A percentile compares a stretch with the other conserved stretches of the same genome.
Conservation (phyloP, 1,140 invertebrate species). For the Prorops nasuta region DNA sequence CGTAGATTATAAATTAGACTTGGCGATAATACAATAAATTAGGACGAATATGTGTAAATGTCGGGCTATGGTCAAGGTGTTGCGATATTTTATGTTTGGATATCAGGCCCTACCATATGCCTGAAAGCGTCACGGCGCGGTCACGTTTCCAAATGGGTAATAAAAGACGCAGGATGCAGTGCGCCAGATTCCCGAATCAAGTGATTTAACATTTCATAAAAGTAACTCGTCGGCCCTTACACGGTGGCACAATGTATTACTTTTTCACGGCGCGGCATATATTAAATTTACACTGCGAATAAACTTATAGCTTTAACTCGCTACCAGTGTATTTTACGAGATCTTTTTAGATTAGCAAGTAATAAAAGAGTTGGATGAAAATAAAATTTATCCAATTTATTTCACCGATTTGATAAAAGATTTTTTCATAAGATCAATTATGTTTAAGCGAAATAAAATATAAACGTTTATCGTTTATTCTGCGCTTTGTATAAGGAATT, state of each 20-base stretch:
- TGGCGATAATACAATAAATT: constrained; percentile 45
- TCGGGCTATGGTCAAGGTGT: constrained; percentile 10
- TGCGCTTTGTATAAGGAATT: too few species aligned
- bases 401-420: too few species aligned
- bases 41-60: constrained; percentile 34
- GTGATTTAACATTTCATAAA: constrained; percentile 41
- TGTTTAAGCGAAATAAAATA: too few species aligned
- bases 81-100: constrained; percentile 31
- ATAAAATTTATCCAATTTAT: too few species aligned
- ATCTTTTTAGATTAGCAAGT: too few species aligned
- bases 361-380: too few species aligned
- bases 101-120: too few species aligned
- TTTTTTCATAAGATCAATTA: too few species aligned
- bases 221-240: constrained; percentile 4
- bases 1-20: constrained; percentile 37
- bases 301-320: not conserved
- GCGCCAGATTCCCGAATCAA: constrained; percentile 26
- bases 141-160: constrained; percentile 25
- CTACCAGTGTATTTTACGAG: not conserved
- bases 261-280: too few species aligned
- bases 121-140: not conserved
- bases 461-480: too few species aligned
- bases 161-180: constrained; percentile 19
- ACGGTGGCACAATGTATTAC: constrained; percentile 19
- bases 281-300: too few species aligned